A percentile compares a stretch with the other conserved stretches of the same genome.
Evolutionary conservation across 2,797 vertebrate species (phyloP).

Genomic region (Anisognathus igniventris): DNA sequence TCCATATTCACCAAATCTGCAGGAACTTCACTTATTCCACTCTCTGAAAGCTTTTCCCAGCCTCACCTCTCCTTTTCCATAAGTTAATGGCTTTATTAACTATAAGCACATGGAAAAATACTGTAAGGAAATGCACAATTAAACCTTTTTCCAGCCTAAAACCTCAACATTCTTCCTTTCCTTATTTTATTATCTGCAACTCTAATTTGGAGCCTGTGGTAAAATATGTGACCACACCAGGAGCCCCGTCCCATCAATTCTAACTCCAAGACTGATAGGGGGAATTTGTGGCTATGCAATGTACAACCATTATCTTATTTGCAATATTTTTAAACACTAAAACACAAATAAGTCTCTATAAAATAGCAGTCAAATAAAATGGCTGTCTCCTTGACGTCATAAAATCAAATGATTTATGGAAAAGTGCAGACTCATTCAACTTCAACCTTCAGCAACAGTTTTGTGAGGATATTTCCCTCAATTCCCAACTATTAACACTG

Average conservation of each 20-base stretch:
- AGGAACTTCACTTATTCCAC: neutral
- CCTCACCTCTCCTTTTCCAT: neutral
- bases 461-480: neutral
- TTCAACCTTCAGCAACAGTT: neutral
- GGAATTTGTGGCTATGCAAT: neutral
- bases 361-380: constrained; percentile 11
- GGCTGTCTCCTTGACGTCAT: neutral
- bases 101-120: neutral
- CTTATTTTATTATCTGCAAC: neutral
- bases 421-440: neutral
- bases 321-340: neutral
- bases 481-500: neutral
- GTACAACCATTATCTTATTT: neutral
- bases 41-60: neutral
- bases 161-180: neutral
- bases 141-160: neutral
- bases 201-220: neutral
- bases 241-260: neutral
- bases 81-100: neutral
- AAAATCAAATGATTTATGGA: neutral
- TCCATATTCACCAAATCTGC: neutral
- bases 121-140: neutral
- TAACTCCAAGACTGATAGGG: neutral
- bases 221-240: neutral
- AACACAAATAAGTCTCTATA: neutral